These are phyloP conservation scores for Arnoldichthys spilopterus DNA, from an alignment of 2,797 vertebrate species.

Conservation along the genomic window DNA sequence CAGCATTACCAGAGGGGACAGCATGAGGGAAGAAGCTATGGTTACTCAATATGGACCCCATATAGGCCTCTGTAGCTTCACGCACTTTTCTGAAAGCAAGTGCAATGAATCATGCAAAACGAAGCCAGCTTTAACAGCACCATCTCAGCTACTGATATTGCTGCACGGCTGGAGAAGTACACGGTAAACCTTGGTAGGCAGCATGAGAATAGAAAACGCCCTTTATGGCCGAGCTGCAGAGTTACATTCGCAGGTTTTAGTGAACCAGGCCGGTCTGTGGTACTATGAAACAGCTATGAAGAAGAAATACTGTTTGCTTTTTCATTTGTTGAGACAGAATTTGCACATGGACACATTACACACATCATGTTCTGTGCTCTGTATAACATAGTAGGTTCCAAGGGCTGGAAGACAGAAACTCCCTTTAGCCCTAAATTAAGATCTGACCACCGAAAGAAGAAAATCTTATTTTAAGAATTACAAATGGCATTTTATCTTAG, in stretches of 20 bases:
- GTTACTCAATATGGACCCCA: slow-evolving; percentile 47
- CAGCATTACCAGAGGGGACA: slow-evolving; percentile 57
- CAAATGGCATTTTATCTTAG: no score
- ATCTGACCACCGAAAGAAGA: no score
- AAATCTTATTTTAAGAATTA: no score
- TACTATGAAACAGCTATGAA: neutral
- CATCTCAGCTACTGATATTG: slow-evolving; percentile 11
- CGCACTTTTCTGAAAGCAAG: slow-evolving; percentile 35
- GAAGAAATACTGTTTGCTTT: neutral
- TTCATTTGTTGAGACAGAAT: neutral
- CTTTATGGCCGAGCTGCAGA: slow-evolving; percentile 1
- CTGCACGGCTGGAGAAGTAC: neutral
- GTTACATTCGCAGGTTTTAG: neutral
- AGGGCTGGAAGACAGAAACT: no score
- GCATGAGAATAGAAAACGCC: slow-evolving; percentile 18
- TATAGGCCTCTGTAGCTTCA: slow-evolving; percentile 35
- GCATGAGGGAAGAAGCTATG: slow-evolving; percentile 48
- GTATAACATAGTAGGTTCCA: neutral
- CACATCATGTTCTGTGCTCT: neutral
- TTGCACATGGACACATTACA: neutral
- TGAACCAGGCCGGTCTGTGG: neutral
- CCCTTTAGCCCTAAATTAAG: no score
- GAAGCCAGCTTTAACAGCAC: slow-evolving; percentile 7
- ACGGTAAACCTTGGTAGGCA: slow-evolving; percentile 3
- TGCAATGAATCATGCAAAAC: slow-evolving; percentile 36